phyloP scores from a whole-genome alignment of 64 coral and sea anemone species.

The Trachythela sp. region DNA sequence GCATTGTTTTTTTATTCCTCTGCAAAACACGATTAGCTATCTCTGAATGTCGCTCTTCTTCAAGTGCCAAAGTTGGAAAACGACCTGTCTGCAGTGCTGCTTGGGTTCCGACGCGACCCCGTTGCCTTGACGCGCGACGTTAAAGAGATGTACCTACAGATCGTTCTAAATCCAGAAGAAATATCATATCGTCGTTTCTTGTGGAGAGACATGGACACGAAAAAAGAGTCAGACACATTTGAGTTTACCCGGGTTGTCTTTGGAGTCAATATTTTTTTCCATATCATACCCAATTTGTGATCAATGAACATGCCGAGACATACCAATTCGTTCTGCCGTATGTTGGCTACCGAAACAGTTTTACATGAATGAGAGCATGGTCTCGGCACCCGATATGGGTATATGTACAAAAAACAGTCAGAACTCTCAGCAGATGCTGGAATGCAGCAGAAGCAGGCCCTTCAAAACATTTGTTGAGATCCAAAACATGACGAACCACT shows the following conservation, averaged over 20 bases:
- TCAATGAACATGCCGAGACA: neutral
- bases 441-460: slow-evolving; percentile 24
- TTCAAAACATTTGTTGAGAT: slow-evolving; percentile 48
- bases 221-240: neutral
- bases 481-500: slow-evolving; percentile 36
- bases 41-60: neutral
- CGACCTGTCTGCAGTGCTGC: neutral
- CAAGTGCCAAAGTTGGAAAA: neutral
- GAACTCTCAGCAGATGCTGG: neutral
- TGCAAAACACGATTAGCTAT: neutral
- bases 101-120: neutral
- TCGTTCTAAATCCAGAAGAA: neutral
- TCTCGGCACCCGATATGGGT: neutral
- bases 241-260: neutral
- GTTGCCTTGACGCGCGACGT: neutral
- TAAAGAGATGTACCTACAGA: neutral
- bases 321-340: neutral
- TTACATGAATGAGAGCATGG: slow-evolving; percentile 1
- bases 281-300: no score
- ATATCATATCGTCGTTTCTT: neutral
- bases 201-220: neutral
- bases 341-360: neutral
- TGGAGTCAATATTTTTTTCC: neutral
- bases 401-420: neutral
- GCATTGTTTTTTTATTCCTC: neutral